Evolutionary conservation across 2,888 invertebrate species (phyloP).

Genomic region (Oscheius sp.): DNA sequence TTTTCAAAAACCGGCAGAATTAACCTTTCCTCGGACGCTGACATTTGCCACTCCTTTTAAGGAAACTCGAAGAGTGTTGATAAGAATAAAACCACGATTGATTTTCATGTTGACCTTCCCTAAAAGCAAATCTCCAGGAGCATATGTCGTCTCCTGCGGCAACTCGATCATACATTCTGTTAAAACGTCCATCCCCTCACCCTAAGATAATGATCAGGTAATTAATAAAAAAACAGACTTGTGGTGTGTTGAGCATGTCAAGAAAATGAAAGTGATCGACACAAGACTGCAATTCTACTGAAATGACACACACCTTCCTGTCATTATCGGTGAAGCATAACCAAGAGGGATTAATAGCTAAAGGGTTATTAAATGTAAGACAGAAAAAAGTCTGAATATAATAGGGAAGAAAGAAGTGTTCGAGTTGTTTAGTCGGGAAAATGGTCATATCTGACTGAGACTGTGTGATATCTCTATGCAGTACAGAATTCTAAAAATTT

Average conservation of each 20-base stretch:
- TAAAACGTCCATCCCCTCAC: conserved; percentile 38
- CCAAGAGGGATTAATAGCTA: conserved; percentile 9
- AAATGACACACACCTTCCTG: conserved; percentile 26
- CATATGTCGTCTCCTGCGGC: conserved; percentile 34
- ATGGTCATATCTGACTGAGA: too few species aligned
- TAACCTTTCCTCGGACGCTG: conserved; percentile 9
- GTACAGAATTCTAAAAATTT: too few species aligned
- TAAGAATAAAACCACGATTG: conserved; percentile 36
- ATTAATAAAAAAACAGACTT: background rate
- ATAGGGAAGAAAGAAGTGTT: too few species aligned
- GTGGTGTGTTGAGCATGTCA: conserved; percentile 23
- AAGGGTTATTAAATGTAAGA: background rate
- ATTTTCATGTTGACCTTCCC: conserved; percentile 41
- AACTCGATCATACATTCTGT: conserved; percentile 42
- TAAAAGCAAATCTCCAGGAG: conserved; percentile 40
- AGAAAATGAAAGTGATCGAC: background rate
- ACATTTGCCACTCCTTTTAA: conserved; percentile 34
- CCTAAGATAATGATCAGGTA: conserved; percentile 27
- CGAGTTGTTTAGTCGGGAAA: too few species aligned
- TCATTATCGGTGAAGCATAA: conserved; percentile 14
- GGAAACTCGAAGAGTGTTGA: conserved; percentile 39
- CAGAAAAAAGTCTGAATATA: conserved; percentile 3
- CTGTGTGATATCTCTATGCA: too few species aligned
- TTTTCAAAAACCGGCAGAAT: background rate
- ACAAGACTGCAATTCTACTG: conserved; percentile 15